phyloP scores from a whole-genome alignment of 2,113 vertebrate species.

The Gasterosteus aculeatus region DNA sequence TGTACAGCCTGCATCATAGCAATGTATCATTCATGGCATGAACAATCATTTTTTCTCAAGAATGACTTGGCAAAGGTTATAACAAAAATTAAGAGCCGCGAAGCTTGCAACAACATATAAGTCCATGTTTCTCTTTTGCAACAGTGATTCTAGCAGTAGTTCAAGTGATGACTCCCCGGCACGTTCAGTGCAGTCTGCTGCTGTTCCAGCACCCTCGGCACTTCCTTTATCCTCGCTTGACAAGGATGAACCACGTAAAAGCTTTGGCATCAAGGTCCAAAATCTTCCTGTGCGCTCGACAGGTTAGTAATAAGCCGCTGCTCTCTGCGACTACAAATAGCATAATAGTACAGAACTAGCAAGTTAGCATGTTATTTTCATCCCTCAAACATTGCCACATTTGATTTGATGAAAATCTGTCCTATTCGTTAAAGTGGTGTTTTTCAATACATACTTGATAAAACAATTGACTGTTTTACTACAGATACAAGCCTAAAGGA shows the following conservation, averaged over 20 bases:
- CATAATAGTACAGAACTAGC: slow-evolving; percentile 4
- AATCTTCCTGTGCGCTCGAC: slow-evolving; percentile 99
- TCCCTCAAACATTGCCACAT: neutral
- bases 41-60: neutral
- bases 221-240: slow-evolving; percentile 91
- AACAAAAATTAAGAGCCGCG: neutral
- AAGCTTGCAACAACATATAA: neutral
- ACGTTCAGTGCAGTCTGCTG: slow-evolving; percentile 94
- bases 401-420: neutral
- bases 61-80: neutral
- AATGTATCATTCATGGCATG: no score
- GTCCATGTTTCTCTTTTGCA: slow-evolving; percentile 53
- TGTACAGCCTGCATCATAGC: neutral
- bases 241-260: slow-evolving; percentile 98
- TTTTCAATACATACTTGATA: neutral
- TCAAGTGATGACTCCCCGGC: slow-evolving; percentile 96
- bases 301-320: slow-evolving; percentile 78
- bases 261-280: slow-evolving; percentile 99
- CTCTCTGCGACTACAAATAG: neutral
- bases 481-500: slow-evolving; percentile 99
- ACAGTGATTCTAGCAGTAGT: slow-evolving; percentile 96
- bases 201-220: slow-evolving; percentile 92
- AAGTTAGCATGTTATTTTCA: neutral
- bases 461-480: slow-evolving; percentile 23
- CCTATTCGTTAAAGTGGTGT: neutral